Conservation (phyloP, 2,113 vertebrate species). For the Oncorhynchus tshawytscha region DNA sequence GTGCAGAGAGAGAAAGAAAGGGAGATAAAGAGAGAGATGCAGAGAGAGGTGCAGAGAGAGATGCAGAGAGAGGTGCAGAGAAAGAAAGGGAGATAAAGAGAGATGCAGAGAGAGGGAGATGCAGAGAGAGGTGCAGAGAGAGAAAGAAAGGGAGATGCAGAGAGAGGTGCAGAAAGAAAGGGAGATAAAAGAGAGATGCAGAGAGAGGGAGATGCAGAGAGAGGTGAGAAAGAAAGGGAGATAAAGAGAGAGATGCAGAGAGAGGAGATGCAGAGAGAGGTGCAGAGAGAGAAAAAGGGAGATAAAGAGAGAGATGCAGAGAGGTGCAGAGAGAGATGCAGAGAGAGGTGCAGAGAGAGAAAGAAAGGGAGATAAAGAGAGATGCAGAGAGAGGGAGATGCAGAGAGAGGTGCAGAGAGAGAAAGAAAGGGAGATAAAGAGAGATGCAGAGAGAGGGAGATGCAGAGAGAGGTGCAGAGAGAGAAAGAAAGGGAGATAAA, state of each 20-base stretch:
- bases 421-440: no score
- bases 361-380: neutral
- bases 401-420: neutral
- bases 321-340: slow-evolving; percentile 12
- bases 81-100: no score
- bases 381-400: neutral
- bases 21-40: neutral
- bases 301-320: neutral
- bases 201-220: neutral
- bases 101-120: neutral
- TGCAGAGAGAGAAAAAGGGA: neutral
- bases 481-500: no score
- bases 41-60: neutral
- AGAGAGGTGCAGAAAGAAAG: no score
- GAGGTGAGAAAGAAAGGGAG: no score
- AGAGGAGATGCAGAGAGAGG: neutral
- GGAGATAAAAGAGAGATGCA: no score
- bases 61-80: no score
- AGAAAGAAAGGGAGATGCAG: neutral
- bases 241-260: no score
- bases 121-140: neutral
- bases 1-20: neutral
- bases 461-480: no score
- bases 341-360: neutral
- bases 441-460: neutral